A percentile compares a stretch with the other conserved stretches of the same genome.
Evolutionary conservation across 2,797 vertebrate species (phyloP).

Genomic region (Rhadinocentrus ornatus): DNA sequence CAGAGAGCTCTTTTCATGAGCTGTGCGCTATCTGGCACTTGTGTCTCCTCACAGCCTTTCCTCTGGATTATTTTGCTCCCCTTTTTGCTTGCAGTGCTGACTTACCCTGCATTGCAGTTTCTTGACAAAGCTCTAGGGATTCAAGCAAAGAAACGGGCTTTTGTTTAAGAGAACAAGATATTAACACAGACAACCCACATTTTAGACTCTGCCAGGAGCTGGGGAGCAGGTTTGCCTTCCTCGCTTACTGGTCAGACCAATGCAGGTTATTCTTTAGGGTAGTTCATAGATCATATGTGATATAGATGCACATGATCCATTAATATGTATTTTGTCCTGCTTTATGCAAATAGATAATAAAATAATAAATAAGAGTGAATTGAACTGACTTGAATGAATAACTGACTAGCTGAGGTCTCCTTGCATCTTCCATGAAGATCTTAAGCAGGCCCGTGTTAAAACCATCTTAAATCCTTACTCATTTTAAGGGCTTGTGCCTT

Average conservation of each 20-base stretch:
- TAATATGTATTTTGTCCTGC: conserved; percentile 3
- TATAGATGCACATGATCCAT: not conserved
- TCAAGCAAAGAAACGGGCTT: conserved; percentile 38
- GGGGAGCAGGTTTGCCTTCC: conserved; percentile 22
- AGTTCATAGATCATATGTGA: conserved; percentile 23
- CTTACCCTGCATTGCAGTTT: conserved; percentile 73
- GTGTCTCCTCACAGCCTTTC: conserved; percentile 39
- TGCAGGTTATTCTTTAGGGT: conserved; percentile 21
- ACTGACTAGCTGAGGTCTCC: too few relatives aligned
- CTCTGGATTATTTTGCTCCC: conserved; percentile 9
- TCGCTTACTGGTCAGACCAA: conserved; percentile 18
- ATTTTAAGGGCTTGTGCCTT: not conserved
- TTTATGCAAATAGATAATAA: not conserved
- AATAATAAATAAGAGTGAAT: not conserved
- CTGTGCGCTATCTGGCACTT: conserved; percentile 38
- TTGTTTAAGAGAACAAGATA: conserved; percentile 35
- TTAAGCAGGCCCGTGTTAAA: conserved; percentile 6
- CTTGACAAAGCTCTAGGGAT: conserved; percentile 50
- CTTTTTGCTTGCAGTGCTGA: conserved; percentile 27
- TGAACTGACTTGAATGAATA: not conserved
- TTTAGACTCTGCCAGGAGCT: conserved; percentile 42
- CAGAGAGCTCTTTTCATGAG: conserved; percentile 30
- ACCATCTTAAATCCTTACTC: not conserved
- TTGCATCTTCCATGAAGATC: not conserved
- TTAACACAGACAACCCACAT: conserved; percentile 30